phyloP scores from a whole-genome alignment of 2,113 vertebrate genomes.

The Phasianus colchicus region DNA sequence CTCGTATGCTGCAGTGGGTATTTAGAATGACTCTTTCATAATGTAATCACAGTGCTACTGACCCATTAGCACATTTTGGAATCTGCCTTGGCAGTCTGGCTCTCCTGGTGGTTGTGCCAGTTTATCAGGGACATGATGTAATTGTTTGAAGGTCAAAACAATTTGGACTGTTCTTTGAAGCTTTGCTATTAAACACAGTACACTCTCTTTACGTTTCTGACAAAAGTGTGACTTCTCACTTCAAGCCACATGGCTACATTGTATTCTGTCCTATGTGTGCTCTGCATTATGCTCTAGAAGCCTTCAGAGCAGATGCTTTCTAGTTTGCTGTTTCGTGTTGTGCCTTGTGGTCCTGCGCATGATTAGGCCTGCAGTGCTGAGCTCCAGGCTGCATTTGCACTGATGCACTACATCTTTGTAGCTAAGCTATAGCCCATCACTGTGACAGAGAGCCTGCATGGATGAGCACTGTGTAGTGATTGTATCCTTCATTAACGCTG shows the following conservation, averaged over 20 bases:
- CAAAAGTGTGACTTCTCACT: not conserved
- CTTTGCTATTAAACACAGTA: not conserved
- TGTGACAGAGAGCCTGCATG: not conserved
- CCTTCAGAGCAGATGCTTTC: not conserved
- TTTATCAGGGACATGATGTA: rapidly evolving
- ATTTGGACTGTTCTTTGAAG: not conserved
- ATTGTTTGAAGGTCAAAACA: not conserved
- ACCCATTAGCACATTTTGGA: not conserved
- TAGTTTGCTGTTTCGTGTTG: not conserved
- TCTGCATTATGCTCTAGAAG: not conserved
- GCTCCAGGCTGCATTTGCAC: too few species aligned
- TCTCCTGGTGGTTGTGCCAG: not conserved
- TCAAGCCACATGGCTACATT: not conserved
- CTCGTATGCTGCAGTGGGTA: not conserved
- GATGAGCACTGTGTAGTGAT: not conserved
- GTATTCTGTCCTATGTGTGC: not conserved
- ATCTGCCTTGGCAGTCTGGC: not conserved
- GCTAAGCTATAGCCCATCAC: not conserved
- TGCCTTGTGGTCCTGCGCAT: not conserved
- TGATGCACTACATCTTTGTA: not conserved
- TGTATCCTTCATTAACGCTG: not conserved
- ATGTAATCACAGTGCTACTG: not conserved
- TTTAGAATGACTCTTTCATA: not conserved
- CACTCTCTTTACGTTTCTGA: not conserved
- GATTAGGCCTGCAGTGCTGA: not conserved